These are phyloP conservation scores for Diachasmimorpha longicaudata DNA, from an alignment of 1,140 invertebrate species.

Conservation along the genomic window DNA sequence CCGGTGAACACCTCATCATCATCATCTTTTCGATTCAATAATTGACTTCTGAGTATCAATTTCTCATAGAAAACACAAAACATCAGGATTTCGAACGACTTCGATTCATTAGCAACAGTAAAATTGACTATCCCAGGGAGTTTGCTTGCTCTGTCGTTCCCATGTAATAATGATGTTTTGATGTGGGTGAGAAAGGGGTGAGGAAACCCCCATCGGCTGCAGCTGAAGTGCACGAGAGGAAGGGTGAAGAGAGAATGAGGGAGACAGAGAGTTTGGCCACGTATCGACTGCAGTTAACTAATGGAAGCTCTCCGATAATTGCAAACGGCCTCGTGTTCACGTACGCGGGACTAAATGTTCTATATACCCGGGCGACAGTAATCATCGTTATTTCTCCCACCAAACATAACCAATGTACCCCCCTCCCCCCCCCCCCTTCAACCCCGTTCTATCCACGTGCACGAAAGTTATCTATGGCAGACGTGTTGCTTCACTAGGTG, in stretches of 20 bases:
- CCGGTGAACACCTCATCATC: neutral
- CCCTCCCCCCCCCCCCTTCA: neutral
- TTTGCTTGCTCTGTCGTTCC: constrained; percentile 41
- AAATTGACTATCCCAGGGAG: constrained; percentile 56
- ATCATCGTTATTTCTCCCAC: constrained; percentile 51
- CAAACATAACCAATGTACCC: constrained; percentile 10
- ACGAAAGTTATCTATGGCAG: constrained; percentile 22
- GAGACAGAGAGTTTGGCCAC: constrained; percentile 32
- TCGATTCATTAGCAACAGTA: constrained; percentile 49
- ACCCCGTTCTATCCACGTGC: neutral
- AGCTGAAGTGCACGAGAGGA: neutral
- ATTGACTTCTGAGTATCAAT: neutral
- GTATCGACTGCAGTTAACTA: constrained; percentile 62
- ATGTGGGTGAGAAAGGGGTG: constrained; percentile 53
- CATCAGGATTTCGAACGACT: constrained; percentile 17
- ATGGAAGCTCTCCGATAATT: constrained; percentile 64
- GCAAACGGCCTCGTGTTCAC: constrained; percentile 39
- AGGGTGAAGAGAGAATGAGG: neutral
- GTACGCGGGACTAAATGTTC: constrained; percentile 55
- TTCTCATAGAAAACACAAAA: constrained; percentile 1
- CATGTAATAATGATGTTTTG: constrained; percentile 62
- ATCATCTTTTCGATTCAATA: neutral
- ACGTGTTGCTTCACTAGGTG: neutral
- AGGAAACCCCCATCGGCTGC: constrained; percentile 23
- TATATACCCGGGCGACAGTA: constrained; percentile 50